These are phyloP conservation scores for Mastomys coucha DNA, from an alignment of 2,113 vertebrate genomes.

Conservation along the genomic window DNA sequence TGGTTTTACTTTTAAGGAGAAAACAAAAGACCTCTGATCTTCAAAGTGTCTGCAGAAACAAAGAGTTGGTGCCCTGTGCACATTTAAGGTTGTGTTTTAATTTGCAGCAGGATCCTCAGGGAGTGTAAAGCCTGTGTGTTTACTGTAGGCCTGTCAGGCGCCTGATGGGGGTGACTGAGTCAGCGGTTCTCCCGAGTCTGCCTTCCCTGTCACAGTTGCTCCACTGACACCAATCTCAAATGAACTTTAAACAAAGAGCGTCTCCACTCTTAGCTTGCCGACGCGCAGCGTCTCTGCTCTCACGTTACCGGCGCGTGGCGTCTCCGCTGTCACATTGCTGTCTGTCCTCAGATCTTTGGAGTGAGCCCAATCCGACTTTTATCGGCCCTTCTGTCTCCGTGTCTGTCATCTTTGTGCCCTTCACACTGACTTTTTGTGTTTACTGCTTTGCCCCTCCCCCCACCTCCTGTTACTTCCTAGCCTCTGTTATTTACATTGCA, in stretches of 20 bases:
- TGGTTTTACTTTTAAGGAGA: not conserved
- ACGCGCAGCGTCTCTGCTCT: not conserved
- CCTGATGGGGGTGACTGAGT: accelerated
- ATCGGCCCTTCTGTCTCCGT: constrained; percentile 42
- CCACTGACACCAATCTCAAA: constrained; percentile 3
- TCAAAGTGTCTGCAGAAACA: constrained; percentile 17
- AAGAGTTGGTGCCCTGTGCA: not conserved
- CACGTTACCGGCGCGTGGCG: not conserved
- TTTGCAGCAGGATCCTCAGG: not conserved
- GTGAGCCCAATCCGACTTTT: not conserved
- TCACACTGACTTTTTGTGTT: not conserved
- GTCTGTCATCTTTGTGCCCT: constrained; percentile 35
- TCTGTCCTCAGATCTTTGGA: constrained; percentile 55
- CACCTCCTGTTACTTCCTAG: not conserved
- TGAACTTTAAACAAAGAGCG: constrained; percentile 37
- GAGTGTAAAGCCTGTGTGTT: not conserved
- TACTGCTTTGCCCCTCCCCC: not conserved
- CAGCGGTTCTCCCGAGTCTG: not conserved
- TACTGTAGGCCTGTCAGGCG: not conserved
- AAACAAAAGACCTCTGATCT: not conserved
- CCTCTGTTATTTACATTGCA: constrained; percentile 45
- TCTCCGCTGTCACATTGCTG: constrained; percentile 37
- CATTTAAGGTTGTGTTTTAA: not conserved
- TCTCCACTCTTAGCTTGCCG: not conserved
- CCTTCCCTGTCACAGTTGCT: not conserved